Conservation (phyloP, 2,113 vertebrate species). For the Trochalopteron elliotii region DNA sequence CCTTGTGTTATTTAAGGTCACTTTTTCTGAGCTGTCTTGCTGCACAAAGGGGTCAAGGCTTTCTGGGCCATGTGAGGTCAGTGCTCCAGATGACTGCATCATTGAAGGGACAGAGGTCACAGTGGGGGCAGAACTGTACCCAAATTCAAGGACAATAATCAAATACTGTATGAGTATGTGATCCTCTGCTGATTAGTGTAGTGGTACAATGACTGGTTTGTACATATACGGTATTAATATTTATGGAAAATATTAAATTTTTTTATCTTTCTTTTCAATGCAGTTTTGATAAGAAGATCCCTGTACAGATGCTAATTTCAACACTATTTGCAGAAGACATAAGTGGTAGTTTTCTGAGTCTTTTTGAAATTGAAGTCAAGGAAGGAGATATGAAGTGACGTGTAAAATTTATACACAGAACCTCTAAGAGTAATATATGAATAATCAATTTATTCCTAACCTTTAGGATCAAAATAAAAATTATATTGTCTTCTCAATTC, state of each 20-base stretch:
- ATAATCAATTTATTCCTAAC: background rate
- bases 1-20: background rate
- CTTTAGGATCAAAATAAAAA: background rate
- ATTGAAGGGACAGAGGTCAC: background rate
- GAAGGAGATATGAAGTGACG: background rate
- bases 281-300: background rate
- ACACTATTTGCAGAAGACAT: background rate
- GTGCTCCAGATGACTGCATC: background rate
- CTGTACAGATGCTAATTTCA: background rate
- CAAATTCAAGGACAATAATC: accelerated
- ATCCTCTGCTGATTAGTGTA: background rate
- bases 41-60: background rate
- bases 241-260: background rate
- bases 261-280: background rate
- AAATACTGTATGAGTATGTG: background rate
- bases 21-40: background rate
- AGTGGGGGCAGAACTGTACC: background rate
- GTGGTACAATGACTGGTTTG: background rate
- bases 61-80: background rate
- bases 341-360: background rate
- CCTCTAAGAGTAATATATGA: background rate
- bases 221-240: background rate
- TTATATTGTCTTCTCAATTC: background rate
- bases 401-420: background rate
- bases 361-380: background rate